Evolutionary conservation across 2,113 vertebrate genomes (phyloP).

Genomic region (Chitala chitala): DNA sequence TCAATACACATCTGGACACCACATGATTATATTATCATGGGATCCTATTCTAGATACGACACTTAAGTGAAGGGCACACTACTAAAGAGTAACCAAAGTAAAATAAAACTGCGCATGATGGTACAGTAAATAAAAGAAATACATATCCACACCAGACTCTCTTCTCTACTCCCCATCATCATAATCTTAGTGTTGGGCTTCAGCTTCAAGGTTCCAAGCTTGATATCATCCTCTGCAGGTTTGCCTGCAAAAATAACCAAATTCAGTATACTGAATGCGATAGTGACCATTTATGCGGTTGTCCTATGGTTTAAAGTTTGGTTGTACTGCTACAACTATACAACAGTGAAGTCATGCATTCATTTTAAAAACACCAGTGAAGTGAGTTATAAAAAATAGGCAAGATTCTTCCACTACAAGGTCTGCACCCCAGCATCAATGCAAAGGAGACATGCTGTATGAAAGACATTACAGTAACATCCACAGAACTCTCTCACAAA

Average conservation of each 20-base stretch:
- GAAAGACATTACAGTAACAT: too few species aligned
- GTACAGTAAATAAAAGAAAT: too few species aligned
- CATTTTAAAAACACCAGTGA: too few species aligned
- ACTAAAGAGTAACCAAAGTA: neutral
- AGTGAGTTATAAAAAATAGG: too few species aligned
- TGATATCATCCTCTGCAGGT: slow-evolving; percentile 90
- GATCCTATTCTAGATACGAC: too few species aligned
- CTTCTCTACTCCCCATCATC: slow-evolving; percentile 99
- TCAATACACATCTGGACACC: too few species aligned
- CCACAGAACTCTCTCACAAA: too few species aligned
- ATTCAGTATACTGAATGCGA: neutral
- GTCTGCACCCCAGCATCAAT: too few species aligned
- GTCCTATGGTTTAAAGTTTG: neutral
- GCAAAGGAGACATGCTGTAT: too few species aligned
- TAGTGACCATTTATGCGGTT: neutral
- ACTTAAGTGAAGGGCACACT: neutral
- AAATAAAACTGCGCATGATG: neutral
- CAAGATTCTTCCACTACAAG: too few species aligned
- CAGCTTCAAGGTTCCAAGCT: slow-evolving; percentile 89
- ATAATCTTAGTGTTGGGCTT: slow-evolving; percentile 99
- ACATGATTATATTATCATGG: too few species aligned
- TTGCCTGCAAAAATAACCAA: slow-evolving; percentile 64
- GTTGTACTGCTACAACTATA: neutral
- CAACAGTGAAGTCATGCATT: neutral
- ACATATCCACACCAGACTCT: slow-evolving; percentile 80